Conservation (phyloP, 2,888 invertebrate genomes). For the Petrolisthes manimaculis region DNA sequence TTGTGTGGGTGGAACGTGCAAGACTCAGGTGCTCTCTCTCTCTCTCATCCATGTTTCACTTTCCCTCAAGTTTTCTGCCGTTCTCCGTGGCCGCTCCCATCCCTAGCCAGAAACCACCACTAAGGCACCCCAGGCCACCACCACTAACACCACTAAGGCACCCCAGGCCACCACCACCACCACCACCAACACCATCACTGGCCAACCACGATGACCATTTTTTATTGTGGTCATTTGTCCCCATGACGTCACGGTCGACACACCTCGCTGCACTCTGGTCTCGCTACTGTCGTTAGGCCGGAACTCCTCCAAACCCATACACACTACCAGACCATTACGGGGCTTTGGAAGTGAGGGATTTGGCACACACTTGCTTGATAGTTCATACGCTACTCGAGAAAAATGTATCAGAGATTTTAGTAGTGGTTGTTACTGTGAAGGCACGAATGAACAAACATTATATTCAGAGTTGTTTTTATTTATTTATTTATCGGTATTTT, state of each 20-base stretch:
- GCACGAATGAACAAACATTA: too few species aligned
- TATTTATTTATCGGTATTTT: too few species aligned
- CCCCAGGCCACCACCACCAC: neutral
- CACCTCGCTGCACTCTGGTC: neutral
- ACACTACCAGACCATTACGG: too few species aligned
- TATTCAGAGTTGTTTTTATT: too few species aligned
- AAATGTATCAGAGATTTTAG: too few species aligned
- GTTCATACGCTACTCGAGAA: too few species aligned
- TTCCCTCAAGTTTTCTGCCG: neutral
- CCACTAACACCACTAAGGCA: neutral
- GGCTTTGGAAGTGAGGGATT: too few species aligned
- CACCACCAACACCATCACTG: neutral
- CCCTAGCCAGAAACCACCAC: too few species aligned
- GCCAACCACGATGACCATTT: slow-evolving; percentile 38
- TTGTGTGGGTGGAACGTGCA: neutral
- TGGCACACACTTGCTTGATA: too few species aligned
- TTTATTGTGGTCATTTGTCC: slow-evolving; percentile 38
- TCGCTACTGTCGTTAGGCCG: neutral
- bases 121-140: neutral
- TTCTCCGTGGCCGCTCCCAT: neutral
- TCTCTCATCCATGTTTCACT: neutral
- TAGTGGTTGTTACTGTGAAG: too few species aligned
- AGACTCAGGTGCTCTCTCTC: neutral
- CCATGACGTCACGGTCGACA: slow-evolving; percentile 28
- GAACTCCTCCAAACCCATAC: too few species aligned